Conservation (phyloP, 2,888 invertebrate genomes). For the Ectemnius lituratus region DNA sequence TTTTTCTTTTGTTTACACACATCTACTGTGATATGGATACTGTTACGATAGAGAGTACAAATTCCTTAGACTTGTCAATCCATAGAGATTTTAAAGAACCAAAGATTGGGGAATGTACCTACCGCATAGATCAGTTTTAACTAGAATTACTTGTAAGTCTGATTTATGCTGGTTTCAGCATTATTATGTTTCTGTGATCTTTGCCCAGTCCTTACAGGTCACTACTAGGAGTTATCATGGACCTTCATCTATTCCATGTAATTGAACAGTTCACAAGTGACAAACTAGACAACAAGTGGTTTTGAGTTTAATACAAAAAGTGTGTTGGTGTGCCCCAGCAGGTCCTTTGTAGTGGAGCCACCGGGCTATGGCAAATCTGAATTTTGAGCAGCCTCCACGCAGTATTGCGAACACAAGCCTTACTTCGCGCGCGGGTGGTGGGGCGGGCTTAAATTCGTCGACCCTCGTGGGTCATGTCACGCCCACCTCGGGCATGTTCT, state of each 20-base stretch:
- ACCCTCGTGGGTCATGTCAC: constrained; percentile 88
- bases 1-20: too few species aligned
- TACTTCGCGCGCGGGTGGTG: constrained; percentile 83
- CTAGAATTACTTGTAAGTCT: too few species aligned
- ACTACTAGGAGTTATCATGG: constrained; percentile 55
- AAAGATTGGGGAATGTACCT: too few species aligned
- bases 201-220: constrained; percentile 39
- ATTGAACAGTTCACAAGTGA: constrained; percentile 43
- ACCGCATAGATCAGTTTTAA: too few species aligned
- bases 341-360: constrained; percentile 70
- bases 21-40: too few species aligned
- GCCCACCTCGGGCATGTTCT: constrained; percentile 84
- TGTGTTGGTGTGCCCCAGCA: constrained; percentile 62
- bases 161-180: background rate
- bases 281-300: constrained; percentile 49
- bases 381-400: constrained; percentile 93
- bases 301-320: constrained; percentile 48
- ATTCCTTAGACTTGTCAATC: too few species aligned
- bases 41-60: too few species aligned
- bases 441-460: constrained; percentile 81
- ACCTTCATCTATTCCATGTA: constrained; percentile 49
- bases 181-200: constrained; percentile 14
- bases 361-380: constrained; percentile 95
- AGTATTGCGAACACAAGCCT: constrained; percentile 90
- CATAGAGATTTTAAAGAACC: too few species aligned